A percentile compares a stretch with the other conserved stretches of the same genome.
Conservation (phyloP, 2,888 invertebrate genomes). For the Tolmerus cingulatus region DNA sequence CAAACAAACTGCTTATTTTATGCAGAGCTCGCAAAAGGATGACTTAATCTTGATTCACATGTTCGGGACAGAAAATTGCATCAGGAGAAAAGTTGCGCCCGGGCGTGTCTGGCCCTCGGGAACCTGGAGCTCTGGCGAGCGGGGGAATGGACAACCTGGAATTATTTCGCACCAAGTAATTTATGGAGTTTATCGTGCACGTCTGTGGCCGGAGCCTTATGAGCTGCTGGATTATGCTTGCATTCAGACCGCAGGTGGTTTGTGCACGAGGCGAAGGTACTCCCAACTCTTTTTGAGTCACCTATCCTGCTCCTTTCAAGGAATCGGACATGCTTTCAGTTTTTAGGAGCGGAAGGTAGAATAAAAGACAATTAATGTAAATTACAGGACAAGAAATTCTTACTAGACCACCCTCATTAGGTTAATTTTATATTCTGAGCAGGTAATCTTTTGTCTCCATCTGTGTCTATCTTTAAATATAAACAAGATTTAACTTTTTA, state of each 20-base stretch:
- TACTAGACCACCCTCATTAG: background rate
- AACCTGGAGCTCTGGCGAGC: background rate
- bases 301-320: background rate
- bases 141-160: background rate
- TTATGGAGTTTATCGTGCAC: conserved; percentile 27
- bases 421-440: background rate
- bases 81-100: conserved; percentile 11
- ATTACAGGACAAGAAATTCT: background rate
- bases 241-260: background rate
- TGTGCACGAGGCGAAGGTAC: background rate
- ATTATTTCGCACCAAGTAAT: conserved; percentile 30
- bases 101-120: background rate
- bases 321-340: background rate
- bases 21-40: conserved; percentile 32
- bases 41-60: conserved; percentile 38
- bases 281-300: background rate
- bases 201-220: conserved; percentile 4
- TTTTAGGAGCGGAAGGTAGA: background rate
- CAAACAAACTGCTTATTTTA: conserved; percentile 40
- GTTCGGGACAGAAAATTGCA: conserved; percentile 33
- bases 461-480: background rate
- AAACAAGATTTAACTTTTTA: background rate
- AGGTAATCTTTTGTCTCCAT: background rate
- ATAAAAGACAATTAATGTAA: background rate
- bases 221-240: background rate